Conservation (phyloP, 2,113 vertebrate species). For the Clupea harengus region DNA sequence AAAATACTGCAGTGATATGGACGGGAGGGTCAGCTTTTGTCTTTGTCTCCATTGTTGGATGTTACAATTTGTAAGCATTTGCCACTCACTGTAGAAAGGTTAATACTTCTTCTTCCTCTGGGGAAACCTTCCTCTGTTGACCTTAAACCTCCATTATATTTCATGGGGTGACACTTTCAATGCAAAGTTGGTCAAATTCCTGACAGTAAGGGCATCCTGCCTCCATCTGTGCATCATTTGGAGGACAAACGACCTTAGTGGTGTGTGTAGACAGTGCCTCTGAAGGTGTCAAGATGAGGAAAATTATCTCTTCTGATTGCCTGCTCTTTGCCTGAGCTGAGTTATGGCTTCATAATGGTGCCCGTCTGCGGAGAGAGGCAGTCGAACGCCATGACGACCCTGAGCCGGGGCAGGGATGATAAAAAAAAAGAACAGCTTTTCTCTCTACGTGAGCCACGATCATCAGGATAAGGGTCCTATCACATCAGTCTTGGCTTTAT, state of each 20-base stretch:
- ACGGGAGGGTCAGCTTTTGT: background rate
- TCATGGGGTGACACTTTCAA: background rate
- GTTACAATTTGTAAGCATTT: background rate
- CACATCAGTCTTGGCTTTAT: background rate
- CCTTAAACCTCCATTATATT: background rate
- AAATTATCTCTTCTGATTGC: background rate
- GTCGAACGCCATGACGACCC: background rate
- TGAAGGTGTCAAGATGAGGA: background rate
- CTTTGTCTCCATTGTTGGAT: background rate
- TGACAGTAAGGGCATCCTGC: background rate
- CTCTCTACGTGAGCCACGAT: background rate
- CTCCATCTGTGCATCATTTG: background rate
- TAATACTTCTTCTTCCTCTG: background rate
- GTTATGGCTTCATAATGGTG: conserved; percentile 8
- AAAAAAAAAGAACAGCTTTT: background rate
- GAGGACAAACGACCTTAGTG: background rate
- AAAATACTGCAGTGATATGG: background rate
- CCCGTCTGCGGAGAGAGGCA: background rate
- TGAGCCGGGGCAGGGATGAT: background rate
- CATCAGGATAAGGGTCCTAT: background rate
- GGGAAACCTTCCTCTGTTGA: background rate
- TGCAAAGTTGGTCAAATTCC: background rate
- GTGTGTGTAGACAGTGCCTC: background rate
- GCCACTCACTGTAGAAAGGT: background rate
- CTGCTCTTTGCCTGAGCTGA: background rate